These are phyloP conservation scores for Pachyseris speciosa DNA, from an alignment of 64 coral and sea anemone species.

Conservation along the genomic window DNA sequence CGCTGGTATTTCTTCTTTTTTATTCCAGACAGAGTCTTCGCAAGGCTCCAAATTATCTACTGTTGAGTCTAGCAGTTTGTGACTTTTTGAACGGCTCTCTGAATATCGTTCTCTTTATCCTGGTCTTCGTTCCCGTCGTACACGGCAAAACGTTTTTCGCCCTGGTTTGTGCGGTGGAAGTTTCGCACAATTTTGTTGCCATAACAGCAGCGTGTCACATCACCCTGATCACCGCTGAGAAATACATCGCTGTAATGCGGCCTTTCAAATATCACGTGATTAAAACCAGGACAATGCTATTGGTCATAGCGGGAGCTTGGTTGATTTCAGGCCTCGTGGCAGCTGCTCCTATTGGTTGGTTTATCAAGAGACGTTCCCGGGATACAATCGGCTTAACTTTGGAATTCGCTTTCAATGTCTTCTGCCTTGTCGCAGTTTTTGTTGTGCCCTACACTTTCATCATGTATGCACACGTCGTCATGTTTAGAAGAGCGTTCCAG, in stretches of 20 bases:
- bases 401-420: conserved; percentile 19
- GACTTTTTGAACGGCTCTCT: conserved; percentile 33
- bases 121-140: background rate
- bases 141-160: background rate
- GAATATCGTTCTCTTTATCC: background rate
- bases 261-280: conserved; percentile 28
- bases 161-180: background rate
- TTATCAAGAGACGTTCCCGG: background rate
- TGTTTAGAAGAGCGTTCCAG: conserved; percentile 13
- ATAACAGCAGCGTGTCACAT: conserved; percentile 31
- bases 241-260: conserved; percentile 18
- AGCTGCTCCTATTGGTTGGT: background rate
- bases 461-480: background rate
- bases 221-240: conserved; percentile 23
- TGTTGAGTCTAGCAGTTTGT: conserved; percentile 13
- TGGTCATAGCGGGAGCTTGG: conserved; percentile 1
- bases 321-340: background rate
- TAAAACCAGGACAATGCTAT: conserved; percentile 8
- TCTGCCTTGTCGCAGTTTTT: conserved; percentile 10
- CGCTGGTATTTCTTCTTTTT: conserved; percentile 11
- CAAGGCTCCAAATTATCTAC: conserved; percentile 10
- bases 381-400: background rate
- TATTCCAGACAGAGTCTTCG: background rate
- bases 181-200: conserved; percentile 34
- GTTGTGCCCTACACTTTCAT: background rate